A percentile compares a stretch with the other conserved stretches of the same genome.
These are phyloP conservation scores for Abramis brama DNA, from an alignment of 2,113 vertebrate genomes.

Conservation along the genomic window DNA sequence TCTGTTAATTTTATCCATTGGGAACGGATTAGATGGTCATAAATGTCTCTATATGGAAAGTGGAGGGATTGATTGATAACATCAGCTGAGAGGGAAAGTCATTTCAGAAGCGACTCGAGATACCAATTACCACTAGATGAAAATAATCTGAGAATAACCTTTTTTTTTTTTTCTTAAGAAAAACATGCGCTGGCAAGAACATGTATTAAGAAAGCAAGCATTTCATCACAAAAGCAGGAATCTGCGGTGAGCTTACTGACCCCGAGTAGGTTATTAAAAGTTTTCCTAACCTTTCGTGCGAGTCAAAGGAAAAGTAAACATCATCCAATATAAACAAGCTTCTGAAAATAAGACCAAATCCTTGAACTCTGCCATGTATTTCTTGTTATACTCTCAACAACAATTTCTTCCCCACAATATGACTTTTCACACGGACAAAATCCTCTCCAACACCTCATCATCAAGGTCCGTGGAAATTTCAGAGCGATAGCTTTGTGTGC, in stretches of 20 bases:
- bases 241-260: neutral
- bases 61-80: conserved; percentile 31
- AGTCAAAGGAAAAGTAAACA: neutral
- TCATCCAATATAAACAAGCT: neutral
- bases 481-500: conserved; percentile 62
- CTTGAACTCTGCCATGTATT: conserved; percentile 4
- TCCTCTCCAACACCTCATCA: neutral
- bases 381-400: neutral
- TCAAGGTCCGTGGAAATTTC: conserved; percentile 15
- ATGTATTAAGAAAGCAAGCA: neutral
- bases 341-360: neutral
- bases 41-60: neutral
- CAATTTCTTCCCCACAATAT: neutral
- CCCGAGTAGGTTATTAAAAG: neutral
- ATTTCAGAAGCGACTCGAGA: neutral
- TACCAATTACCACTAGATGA: neutral
- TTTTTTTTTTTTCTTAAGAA: neutral
- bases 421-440: too few relatives aligned
- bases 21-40: neutral
- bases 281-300: neutral
- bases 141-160: neutral
- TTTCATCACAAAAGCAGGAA: neutral
- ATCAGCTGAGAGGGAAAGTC: neutral
- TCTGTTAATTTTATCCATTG: neutral
- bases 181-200: neutral